Evolutionary conservation across 2,888 invertebrate species (phyloP).

Genomic region (Osmoderma eremita): DNA sequence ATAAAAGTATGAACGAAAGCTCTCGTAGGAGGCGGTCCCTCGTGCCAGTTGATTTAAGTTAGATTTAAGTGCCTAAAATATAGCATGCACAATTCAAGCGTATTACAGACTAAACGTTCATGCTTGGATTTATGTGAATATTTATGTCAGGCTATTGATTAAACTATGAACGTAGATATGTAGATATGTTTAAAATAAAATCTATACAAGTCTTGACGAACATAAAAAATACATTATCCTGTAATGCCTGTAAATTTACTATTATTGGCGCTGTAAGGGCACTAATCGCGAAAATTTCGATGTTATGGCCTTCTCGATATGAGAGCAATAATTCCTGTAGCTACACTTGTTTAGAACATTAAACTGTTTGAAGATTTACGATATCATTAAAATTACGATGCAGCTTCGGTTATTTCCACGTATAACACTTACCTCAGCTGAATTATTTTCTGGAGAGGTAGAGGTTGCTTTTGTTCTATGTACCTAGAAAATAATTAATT

Average conservation of each 20-base stretch:
- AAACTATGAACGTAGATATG: too few relatives aligned
- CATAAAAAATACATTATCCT: too few relatives aligned
- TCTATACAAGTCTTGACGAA: too few relatives aligned
- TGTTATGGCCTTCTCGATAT: constrained; percentile 9
- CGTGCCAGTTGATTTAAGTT: constrained; percentile 24
- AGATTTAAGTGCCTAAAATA: constrained; percentile 24
- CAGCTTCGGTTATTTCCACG: constrained; percentile 24
- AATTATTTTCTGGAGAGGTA: constrained; percentile 8
- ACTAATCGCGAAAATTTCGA: constrained; percentile 9
- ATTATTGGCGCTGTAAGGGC: not conserved
- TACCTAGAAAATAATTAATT: not conserved
- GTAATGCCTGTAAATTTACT: not conserved
- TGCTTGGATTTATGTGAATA: too few relatives aligned
- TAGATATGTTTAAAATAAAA: too few relatives aligned
- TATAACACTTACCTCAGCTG: constrained; percentile 14
- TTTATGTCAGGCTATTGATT: too few relatives aligned
- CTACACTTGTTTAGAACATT: constrained; percentile 15
- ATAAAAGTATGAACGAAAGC: constrained; percentile 14
- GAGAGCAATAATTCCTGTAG: constrained; percentile 3
- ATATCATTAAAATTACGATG: constrained; percentile 27
- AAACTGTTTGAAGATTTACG: constrained; percentile 26
- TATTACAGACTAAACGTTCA: too few relatives aligned
- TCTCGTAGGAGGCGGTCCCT: constrained; percentile 7
- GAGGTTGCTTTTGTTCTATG: not conserved
- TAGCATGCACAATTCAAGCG: too few relatives aligned